phyloP scores from a whole-genome alignment of 2,113 vertebrate species.

The Nanger granti region DNA sequence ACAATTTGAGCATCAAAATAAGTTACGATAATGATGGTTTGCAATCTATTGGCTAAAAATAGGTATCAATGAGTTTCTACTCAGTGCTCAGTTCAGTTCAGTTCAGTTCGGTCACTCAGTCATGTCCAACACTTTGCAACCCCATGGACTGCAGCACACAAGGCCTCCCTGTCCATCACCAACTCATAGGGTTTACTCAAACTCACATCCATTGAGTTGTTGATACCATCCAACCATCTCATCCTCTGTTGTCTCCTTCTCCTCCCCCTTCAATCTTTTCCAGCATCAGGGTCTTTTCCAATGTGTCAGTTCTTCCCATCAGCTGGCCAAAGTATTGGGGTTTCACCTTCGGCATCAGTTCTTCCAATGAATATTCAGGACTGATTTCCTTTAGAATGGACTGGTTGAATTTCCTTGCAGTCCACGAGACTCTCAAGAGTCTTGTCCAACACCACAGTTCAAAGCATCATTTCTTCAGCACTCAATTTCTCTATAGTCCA shows the following conservation, averaged over 20 bases:
- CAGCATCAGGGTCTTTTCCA: not conserved
- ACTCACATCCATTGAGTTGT: not conserved
- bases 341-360: not conserved
- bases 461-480: fast-evolving
- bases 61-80: not conserved
- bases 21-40: not conserved
- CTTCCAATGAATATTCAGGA: not conserved
- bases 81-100: not conserved
- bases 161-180: not conserved
- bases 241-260: not conserved
- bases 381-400: not conserved
- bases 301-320: not conserved
- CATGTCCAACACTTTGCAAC: not conserved
- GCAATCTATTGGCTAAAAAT: not conserved
- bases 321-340: not conserved
- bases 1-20: not conserved
- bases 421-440: not conserved
- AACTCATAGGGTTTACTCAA: not conserved
- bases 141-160: not conserved
- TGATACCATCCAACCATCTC: not conserved
- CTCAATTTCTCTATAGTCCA: not conserved
- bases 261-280: not conserved
- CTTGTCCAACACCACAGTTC: not conserved
- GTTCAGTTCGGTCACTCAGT: not conserved
- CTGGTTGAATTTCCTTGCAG: not conserved